Evolutionary conservation across 2,888 invertebrate species (phyloP), one percentile per base, ranked within the genome.

Genomic region (Eudasyphora cyanicolor): DNA sequence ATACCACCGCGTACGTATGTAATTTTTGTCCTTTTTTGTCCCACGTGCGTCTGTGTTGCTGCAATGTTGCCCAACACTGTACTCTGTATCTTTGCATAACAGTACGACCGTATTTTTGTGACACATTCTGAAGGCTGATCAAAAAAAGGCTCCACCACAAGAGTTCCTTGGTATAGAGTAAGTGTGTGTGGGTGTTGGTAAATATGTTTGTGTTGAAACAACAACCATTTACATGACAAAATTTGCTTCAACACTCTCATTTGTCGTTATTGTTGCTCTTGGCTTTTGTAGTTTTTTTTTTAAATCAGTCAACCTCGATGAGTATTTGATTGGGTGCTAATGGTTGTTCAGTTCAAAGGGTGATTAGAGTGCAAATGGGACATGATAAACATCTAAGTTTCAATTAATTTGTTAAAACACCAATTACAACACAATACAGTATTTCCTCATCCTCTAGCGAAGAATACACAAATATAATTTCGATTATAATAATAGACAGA

Each of bases 311-410:
- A 75, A 21, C 62, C 62, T 75, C 62, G 75, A 49, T 64, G 62
- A 75, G 49, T 49, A 21, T 64, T 49, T 75, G 49, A 64, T 75
- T 75, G 75, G 62, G 49, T 75, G 75, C 62, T 62, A 45, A 75
- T 64, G 62, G 49, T n/a, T 32, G 7, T 14, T 19, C 62, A 75
- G 45, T 21, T 32, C 45, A 45, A 14, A 45, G 45, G 45, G 45
- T n/a, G 45, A 45, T 3, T 12, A 1, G 45, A 45, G 45, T 7
- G n/a, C 14, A 12, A n/a, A n/a, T 45, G 45, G 45, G 45, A 45
- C 69, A 69, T 27, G n/a, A n/a, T n/a, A n/a, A 19, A 4, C 17
- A 10, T 19, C 5, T 32, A n/a, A 10, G 27, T 17, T 24, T 21
- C n/a, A n/a, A n/a, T n/a, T n/a, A n/a, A n/a, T n/a, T n/a, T n/a